Evolutionary conservation across 2,888 invertebrate genomes (phyloP), one percentile per base, ranked within the genome.

Genomic region (Caenorhabditis angaria): DNA sequence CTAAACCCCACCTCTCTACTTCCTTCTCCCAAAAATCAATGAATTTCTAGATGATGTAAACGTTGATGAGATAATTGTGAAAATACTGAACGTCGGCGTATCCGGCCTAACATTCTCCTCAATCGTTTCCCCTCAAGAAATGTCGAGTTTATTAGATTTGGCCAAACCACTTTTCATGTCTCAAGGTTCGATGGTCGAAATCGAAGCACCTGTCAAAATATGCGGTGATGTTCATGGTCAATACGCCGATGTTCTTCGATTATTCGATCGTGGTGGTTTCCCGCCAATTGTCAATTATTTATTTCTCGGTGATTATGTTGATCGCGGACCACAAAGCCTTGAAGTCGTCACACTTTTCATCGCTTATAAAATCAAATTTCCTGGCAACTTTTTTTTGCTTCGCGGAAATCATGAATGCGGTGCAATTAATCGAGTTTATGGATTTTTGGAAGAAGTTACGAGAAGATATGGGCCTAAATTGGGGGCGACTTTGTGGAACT

Each of bases 301-400:
- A n/a, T 84, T 84, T 57, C 80, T 84, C 12, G 83, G 82, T 14
- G 82, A 83, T 61, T 82, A 83, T 60, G 83, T 83, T 50, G 82
- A 83, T 65, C 62, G 83, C 12, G 82, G 83, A 47, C 79, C 77
- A 35, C 82, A 81, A 60, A 80, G 74, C 59, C 61, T 81, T n/a
- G 82, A 82, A 74, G 73, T 61, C 22, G 77, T 80, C 55, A 69
- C 73, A 25, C 74, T 83, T 10, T 76, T 83, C 63, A 58, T 82
- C 32, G 69, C 75, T 10, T 83, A 78, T 72, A 83, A 82, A 50
- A 64, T n/a, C n/a, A n/a, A n/a, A n/a, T n/a, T n/a, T n/a, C n/a
- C n/a, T n/a, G n/a, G n/a, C n/a, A n/a, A n/a, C n/a, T n/a, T n/a
- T n/a, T n/a, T n/a, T n/a, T n/a, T n/a, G n/a, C n/a, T n/a, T n/a